phyloP scores from a whole-genome alignment of 2,797 vertebrate species.

The Pangasius larnaudii region DNA sequence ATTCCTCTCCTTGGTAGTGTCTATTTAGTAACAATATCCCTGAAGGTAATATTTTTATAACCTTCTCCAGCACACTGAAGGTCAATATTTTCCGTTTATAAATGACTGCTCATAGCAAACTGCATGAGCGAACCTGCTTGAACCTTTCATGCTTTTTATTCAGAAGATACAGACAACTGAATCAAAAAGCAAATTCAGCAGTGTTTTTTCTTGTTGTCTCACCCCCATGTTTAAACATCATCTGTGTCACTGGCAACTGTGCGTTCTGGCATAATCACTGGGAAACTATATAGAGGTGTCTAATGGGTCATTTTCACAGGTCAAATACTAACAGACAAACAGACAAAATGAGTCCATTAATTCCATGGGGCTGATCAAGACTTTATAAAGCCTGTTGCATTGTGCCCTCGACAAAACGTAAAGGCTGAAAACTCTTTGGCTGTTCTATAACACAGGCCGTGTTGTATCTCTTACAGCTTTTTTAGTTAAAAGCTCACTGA shows the following conservation, averaged over 20 bases:
- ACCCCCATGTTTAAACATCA: constrained; percentile 11
- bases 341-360: background rate
- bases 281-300: background rate
- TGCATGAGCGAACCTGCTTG: background rate
- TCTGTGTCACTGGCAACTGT: background rate
- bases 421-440: background rate
- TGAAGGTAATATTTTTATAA: background rate
- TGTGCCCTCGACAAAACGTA: background rate
- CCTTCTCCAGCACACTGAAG: background rate
- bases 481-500: background rate
- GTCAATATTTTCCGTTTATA: background rate
- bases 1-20: background rate
- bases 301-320: background rate
- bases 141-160: background rate
- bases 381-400: background rate
- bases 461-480: background rate
- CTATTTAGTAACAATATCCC: background rate
- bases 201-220: background rate
- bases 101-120: background rate
- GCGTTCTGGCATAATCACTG: background rate
- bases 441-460: background rate
- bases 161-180: background rate
- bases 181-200: background rate
- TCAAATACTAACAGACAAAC: background rate
- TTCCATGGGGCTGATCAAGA: background rate